Evolutionary conservation across 2,888 invertebrate genomes (phyloP), one percentile per base, ranked within the genome.

Genomic region (Stramonita haemastoma): DNA sequence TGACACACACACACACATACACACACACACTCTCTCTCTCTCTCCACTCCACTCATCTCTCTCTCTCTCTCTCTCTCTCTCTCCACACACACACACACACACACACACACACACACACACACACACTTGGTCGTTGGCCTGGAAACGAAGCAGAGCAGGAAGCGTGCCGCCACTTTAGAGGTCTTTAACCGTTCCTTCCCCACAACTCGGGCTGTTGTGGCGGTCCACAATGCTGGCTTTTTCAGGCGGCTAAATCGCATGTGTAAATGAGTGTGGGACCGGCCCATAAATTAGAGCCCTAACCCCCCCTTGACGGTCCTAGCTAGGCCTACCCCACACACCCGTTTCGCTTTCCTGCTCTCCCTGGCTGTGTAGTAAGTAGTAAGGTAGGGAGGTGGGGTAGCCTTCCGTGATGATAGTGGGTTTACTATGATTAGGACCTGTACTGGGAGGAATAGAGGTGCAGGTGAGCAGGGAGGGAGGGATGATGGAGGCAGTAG

Each of bases 211-310:
- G 22, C 66, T 86, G 36, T 36, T 84, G 84, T 32, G 32, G 32
- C 77, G 77, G 32, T 32, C 19, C 77, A 79, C 77, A 79, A 34
- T 79, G 46, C 36, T 46, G 81, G 86, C 70, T 32, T n/a, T 70
- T 70, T 86, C 86, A 70, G 86, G 32, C 70, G 66, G 56, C 34
- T 66, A 32, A 86, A 86, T 86, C 86, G 86, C 34, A 66, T 36
- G 86, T 86, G 86, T 32, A 86, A 86, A 86, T 60, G 57, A 66
- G 86, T 66, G 86, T 66, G 60, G 66, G 66, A 86, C 57, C 29
- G 57, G 86, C 60, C 86, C 70, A 86, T 86, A 86, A 86, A 86
- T 86, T 86, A 86, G 32, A 26, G 8, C 34, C 29, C 34, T 29
- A 26, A 26, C 86, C 66, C 66, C 66, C 66, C 2, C 57, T 36